These are phyloP conservation scores for Macaria notata DNA, from an alignment of 2,888 invertebrate genomes.

Conservation along the genomic window DNA sequence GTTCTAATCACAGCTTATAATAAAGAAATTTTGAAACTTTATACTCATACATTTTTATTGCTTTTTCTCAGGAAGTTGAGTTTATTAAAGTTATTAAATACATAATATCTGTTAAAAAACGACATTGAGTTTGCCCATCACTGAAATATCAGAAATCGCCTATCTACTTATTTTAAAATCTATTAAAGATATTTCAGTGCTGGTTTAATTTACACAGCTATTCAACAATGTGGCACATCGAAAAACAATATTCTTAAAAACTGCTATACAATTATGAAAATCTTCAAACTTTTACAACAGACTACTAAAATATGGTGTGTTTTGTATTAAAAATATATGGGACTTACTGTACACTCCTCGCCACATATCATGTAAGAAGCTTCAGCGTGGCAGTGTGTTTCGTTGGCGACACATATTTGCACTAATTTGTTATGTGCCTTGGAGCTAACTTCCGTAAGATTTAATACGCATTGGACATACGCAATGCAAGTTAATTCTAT, in stretches of 20 bases:
- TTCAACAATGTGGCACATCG: conserved; percentile 24
- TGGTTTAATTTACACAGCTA: conserved; percentile 9
- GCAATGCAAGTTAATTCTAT: too few species aligned
- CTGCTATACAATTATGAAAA: conserved; percentile 12
- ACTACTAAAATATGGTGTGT: conserved; percentile 18
- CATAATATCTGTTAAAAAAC: too few species aligned
- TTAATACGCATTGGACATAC: background rate
- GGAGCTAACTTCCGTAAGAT: too few species aligned
- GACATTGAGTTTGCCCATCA: too few species aligned
- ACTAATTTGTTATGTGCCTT: background rate
- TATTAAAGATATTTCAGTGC: background rate
- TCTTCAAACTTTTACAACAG: conserved; percentile 13
- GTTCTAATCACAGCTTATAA: too few species aligned
- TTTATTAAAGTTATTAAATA: too few species aligned
- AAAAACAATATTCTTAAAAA: conserved; percentile 11
- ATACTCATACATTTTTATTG: too few species aligned
- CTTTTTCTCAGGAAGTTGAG: too few species aligned
- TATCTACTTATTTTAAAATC: too few species aligned
- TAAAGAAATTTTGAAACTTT: too few species aligned
- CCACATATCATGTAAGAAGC: conserved; percentile 15
- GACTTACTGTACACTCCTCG: conserved; percentile 3
- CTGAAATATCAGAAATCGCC: too few species aligned
- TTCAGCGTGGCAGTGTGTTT: conserved; percentile 14
- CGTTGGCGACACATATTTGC: conserved; percentile 9
- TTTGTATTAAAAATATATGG: conserved; percentile 20